Evolutionary conservation across 2,888 invertebrate genomes (phyloP).

Genomic region (Lypha dubia): DNA sequence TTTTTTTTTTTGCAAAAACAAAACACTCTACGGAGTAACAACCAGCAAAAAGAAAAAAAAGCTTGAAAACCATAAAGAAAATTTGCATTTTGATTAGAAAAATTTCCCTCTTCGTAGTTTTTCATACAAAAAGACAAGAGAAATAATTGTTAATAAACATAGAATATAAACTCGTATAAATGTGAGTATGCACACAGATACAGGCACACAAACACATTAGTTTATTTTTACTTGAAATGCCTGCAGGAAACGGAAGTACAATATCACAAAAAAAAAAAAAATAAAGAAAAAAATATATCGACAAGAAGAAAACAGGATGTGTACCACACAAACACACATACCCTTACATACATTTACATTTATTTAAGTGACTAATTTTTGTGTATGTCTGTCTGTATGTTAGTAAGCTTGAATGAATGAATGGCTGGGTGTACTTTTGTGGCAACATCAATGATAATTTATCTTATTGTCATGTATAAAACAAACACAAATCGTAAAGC

Average conservation of each 20-base stretch:
- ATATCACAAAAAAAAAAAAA: constrained; percentile 37
- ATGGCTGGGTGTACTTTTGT: background rate
- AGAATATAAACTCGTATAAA: constrained; percentile 2
- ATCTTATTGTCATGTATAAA: constrained; percentile 71
- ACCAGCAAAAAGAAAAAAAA: constrained; percentile 12
- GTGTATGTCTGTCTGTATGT: background rate
- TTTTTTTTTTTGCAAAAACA: constrained; percentile 4
- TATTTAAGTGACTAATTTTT: constrained; percentile 3
- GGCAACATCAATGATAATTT: constrained; percentile 64
- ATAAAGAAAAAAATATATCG: constrained; percentile 30
- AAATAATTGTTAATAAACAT: constrained; percentile 16
- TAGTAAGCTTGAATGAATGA: too few species aligned
- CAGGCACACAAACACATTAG: constrained; percentile 7
- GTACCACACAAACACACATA: constrained; percentile 6
- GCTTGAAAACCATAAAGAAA: constrained; percentile 72
- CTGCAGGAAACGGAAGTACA: constrained; percentile 70
- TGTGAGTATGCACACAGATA: constrained; percentile 1
- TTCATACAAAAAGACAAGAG: constrained; percentile 6
- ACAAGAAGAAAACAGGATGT: constrained; percentile 64
- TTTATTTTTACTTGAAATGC: constrained; percentile 56
- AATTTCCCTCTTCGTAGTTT: constrained; percentile 73
- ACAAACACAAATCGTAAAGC: constrained; percentile 70
- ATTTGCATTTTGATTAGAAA: constrained; percentile 83
- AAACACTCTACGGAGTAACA: constrained; percentile 40
- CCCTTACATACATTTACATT: too few species aligned